Evolutionary conservation across 2,797 vertebrate genomes (phyloP), one percentile per base, ranked within the genome.

Genomic region (Ciconia nigra): DNA sequence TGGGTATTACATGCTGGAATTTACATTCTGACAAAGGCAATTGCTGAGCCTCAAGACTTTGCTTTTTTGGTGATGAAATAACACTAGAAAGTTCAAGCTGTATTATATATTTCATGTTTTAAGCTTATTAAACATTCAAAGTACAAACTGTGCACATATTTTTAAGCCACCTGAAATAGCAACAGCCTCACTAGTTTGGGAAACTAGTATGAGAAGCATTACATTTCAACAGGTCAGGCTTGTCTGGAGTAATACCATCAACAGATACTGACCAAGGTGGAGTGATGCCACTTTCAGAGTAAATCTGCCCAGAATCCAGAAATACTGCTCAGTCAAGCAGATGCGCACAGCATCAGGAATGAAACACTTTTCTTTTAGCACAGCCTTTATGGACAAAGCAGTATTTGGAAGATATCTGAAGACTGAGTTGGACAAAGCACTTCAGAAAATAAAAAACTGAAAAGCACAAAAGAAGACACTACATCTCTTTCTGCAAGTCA

Each of bases 1-100:
- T 47, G 89, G 92, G 97, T 97, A 98, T 97, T 98, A 98, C 94
- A 97, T 86, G 95, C 87, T 98, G 98, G 98, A 98, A 96, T 97
- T 97, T 96, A 96, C 97, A 93, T 97, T 97, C 96, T 96, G 95
- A 96, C 97, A 93, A 90, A 95, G 94, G 97, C 96, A 83, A 94
- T 96, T 87, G 96, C 97, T 94, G 92, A 97, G 93, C 97, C 96
- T 96, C 87, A 78, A 94, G 95, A 93, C 93, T 92, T 96, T 96
- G 94, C 97, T 93, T 97, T 97, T 97, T 96, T 28, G 76, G 79
- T 96, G 96, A 98, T 95, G 95, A 95, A 98, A 98, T 88, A 97
- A 98, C 96, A 97, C 95, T 42, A 88, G 92, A 97, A 95, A 97
- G 97, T 98, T 98, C 97, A 96, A 97, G 86, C 90, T 90, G 96